These are phyloP conservation scores for Morinoia aosen DNA, from an alignment of 2,888 invertebrate species.

Conservation along the genomic window DNA sequence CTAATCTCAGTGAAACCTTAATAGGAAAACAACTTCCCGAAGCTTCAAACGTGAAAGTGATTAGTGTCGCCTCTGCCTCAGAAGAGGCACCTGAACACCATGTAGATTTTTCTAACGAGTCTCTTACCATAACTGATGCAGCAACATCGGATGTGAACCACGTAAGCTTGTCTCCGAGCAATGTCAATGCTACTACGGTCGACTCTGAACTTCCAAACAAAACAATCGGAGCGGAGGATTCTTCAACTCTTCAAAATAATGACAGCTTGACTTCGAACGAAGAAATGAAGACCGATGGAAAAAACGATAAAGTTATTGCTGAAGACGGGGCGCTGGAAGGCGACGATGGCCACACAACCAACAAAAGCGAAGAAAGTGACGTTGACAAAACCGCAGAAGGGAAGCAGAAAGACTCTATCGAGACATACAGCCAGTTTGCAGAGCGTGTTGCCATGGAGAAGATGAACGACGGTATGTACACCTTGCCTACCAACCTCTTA, in stretches of 20 bases:
- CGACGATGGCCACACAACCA: neutral
- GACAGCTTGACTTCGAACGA: neutral
- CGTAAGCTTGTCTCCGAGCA: neutral
- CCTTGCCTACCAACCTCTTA: no score
- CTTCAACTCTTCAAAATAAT: neutral
- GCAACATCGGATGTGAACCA: neutral
- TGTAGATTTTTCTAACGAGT: neutral
- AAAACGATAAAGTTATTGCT: neutral
- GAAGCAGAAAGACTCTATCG: slow-evolving; percentile 59
- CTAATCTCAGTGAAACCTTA: neutral
- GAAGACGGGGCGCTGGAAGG: neutral
- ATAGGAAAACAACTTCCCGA: neutral
- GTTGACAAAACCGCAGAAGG: neutral
- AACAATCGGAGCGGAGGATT: neutral
- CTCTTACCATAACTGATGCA: neutral
- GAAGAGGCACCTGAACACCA: neutral
- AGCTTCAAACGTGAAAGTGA: neutral
- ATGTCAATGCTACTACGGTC: neutral
- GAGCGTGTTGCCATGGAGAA: slow-evolving; percentile 66
- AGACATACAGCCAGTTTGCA: slow-evolving; percentile 67
- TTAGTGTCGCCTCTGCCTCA: neutral
- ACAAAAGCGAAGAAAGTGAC: slow-evolving; percentile 5
- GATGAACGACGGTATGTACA: slow-evolving; percentile 64
- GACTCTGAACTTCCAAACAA: neutral
- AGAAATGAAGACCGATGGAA: neutral